Base-by-base conservation (phyloP, 2,113 vertebrate genomes). In the Eubucco bourcierii region DNA sequence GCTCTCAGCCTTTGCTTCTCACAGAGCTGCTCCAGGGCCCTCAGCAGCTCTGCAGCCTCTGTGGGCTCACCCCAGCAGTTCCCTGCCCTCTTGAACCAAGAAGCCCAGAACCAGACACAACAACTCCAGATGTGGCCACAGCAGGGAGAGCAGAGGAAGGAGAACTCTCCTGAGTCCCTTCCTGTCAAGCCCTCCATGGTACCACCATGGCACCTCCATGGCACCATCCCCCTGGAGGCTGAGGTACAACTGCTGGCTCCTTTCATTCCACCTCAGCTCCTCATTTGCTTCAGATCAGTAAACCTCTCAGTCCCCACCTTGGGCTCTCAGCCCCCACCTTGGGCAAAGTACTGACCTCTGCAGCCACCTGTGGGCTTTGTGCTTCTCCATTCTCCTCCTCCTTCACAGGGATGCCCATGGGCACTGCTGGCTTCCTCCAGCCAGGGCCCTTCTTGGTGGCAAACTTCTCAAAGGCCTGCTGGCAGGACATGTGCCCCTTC, bases 381-480 rank as follows among this genome's bases (percentile, higher is more conserved):
- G 31, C 88, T 73, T 96, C 95, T 11, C 53, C n/a, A 0, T 78
- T 77, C 9, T 94, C 90, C 33, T 96, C 95, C 15, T 97, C 97
- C 3, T 97, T 97, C 50, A 52, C 58, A 0, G 91, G 31, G 29
- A 95, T 58, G 23, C 95, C 93, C 84, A 80, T 34, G 10, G 94
- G 88, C 24, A 89, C 56, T 0, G 53, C 10, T 63, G 82, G 85
- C 14, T 97, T 89, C 41, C 37, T 93, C 95, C 97, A 94, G 2
- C 70, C 46, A 1, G 88, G 84, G 17, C 84, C 83, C 7, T 90
- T 97, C 15, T 94, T 94, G 1, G 94, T 95, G 44, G 97, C 97
- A 15, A 98, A 99, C 88, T 98, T 97, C 93, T 98, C 98, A 11
- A 98, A 98, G 0, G 97, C 98, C 91, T 98, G 97, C 95, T 99